These are phyloP conservation scores for Rhopalosiphum nymphaeae DNA, from an alignment of 2,888 invertebrate species.

Conservation along the genomic window DNA sequence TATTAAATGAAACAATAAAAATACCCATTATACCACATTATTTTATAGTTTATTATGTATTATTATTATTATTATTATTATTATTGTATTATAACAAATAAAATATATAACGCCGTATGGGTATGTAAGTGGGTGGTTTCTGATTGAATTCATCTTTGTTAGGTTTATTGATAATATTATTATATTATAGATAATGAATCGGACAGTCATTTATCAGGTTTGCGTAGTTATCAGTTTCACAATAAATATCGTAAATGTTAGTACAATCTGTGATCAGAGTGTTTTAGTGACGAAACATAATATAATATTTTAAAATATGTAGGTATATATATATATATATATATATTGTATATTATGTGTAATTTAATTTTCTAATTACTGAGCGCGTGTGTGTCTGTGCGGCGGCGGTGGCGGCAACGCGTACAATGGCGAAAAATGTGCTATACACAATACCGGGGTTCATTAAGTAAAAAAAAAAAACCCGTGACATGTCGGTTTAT, in stretches of 20 bases:
- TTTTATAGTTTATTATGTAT: background rate
- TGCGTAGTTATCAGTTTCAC: background rate
- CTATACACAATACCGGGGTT: conserved; percentile 16
- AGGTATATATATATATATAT: background rate
- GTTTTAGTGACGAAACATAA: background rate
- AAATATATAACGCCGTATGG: background rate
- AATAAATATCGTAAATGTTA: background rate
- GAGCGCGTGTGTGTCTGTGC: background rate
- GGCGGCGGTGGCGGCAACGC: background rate
- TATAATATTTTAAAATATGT: background rate
- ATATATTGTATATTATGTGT: background rate
- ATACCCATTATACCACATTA: background rate
- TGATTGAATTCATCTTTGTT: background rate
- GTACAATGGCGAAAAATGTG: conserved; percentile 25
- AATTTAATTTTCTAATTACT: conserved; percentile 12
- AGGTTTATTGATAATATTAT: background rate
- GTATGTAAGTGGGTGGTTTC: background rate
- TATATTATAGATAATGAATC: background rate
- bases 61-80: background rate
- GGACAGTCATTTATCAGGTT: background rate
- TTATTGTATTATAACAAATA: background rate
- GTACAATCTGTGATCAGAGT: background rate
- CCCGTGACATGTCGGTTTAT: conserved; percentile 40
- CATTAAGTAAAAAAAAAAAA: conserved; percentile 29
- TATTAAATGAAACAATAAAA: background rate